Evolutionary conservation across 2,888 invertebrate species (phyloP).

Genomic region (Pristionchus maxplancki): DNA sequence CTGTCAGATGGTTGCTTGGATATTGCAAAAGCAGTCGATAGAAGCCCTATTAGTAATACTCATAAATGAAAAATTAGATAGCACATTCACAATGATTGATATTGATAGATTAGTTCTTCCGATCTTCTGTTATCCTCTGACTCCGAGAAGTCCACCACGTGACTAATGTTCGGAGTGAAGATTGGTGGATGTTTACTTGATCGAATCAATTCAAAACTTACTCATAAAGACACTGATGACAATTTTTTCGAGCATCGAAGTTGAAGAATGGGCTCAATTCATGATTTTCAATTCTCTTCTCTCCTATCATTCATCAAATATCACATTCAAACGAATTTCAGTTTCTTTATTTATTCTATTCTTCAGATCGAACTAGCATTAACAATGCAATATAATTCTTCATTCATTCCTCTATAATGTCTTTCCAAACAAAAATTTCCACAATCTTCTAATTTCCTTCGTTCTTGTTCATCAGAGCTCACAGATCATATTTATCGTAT

Average conservation of each 20-base stretch:
- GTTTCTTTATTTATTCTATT: not conserved
- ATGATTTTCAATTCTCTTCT: not conserved
- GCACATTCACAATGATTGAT: not conserved
- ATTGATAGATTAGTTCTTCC: not conserved
- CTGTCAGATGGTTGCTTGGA: not conserved
- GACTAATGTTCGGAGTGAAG: not conserved
- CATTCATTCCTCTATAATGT: too few species aligned
- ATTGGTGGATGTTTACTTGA: not conserved
- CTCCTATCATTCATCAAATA: too few species aligned
- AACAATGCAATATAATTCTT: too few species aligned
- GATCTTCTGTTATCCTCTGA: too few species aligned
- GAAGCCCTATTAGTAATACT: not conserved
- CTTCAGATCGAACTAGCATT: too few species aligned
- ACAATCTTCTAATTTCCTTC: too few species aligned
- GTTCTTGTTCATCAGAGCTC: not conserved
- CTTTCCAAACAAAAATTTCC: too few species aligned
- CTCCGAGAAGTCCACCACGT: not conserved
- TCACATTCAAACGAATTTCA: too few species aligned
- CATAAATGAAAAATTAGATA: not conserved
- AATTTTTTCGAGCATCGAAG: not conserved
- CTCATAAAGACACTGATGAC: not conserved
- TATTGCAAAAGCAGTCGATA: not conserved
- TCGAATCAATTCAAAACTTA: not conserved
- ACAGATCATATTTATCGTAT: not conserved
- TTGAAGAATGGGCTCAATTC: not conserved